Conservation (phyloP, 2,797 vertebrate species). For the Chaenodraco wilsoni region DNA sequence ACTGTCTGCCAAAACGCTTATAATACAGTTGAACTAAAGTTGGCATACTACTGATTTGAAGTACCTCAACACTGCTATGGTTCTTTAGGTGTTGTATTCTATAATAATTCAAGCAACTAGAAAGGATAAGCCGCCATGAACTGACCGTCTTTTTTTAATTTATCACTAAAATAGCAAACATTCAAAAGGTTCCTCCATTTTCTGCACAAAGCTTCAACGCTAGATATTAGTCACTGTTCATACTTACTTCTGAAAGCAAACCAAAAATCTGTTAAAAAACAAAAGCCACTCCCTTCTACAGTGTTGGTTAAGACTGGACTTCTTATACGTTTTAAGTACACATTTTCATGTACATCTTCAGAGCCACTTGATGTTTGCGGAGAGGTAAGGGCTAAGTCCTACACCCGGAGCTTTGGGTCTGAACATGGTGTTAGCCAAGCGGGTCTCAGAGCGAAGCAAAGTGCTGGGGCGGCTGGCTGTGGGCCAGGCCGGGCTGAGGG, state of each 20-base stretch:
- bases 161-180: neutral
- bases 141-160: neutral
- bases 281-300: neutral
- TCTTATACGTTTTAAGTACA: neutral
- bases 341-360: neutral
- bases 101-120: neutral
- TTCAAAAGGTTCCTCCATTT: neutral
- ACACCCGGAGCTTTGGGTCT: constrained; percentile 10
- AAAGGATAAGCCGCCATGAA: too few relatives aligned
- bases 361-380: neutral
- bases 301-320: neutral
- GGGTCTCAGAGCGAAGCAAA: constrained; percentile 49
- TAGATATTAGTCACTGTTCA: neutral
- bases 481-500: constrained; percentile 48
- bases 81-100: neutral
- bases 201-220: neutral
- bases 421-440: neutral
- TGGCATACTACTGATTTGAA: neutral
- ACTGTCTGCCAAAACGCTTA: neutral
- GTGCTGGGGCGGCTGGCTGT: constrained; percentile 54
- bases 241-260: neutral
- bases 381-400: neutral
- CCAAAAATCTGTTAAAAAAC: constrained; percentile 1
- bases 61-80: neutral
- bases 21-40: neutral